Conservation (phyloP, 2,113 vertebrate genomes). For the Tragelaphus imberbis region DNA sequence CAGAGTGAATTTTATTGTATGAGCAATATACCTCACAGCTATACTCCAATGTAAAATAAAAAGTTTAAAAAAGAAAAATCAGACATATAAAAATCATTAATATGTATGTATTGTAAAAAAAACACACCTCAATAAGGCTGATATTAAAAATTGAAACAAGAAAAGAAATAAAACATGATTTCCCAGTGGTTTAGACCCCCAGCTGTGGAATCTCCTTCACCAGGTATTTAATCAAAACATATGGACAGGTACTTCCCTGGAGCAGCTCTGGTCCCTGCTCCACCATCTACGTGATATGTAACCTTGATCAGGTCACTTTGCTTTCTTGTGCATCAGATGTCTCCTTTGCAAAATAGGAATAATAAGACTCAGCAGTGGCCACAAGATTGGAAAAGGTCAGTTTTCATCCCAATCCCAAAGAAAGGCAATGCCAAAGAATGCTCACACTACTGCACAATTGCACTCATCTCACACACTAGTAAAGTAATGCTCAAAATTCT, state of each 20-base stretch:
- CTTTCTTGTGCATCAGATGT: neutral
- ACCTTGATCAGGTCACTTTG: neutral
- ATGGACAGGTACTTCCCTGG: too few relatives aligned
- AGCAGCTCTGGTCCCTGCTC: neutral
- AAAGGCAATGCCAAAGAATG: too few relatives aligned
- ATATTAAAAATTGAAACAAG: neutral
- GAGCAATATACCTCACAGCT: neutral
- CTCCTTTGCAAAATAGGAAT: neutral
- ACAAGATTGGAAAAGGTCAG: too few relatives aligned
- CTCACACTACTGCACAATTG: too few relatives aligned
- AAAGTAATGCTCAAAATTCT: too few relatives aligned
- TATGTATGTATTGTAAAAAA: neutral
- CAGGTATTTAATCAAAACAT: neutral
- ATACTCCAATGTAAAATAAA: neutral
- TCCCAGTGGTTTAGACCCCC: neutral
- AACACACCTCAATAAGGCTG: neutral
- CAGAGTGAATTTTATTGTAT: neutral
- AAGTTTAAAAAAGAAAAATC: neutral
- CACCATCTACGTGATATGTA: neutral
- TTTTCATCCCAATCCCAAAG: too few relatives aligned
- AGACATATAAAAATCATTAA: neutral
- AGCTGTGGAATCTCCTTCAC: neutral
- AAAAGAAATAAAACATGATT: neutral
- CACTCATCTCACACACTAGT: too few relatives aligned
- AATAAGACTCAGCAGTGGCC: neutral